Evolutionary conservation across 2,888 invertebrate genomes (phyloP).

Genomic region (Leistus spinibarbis): DNA sequence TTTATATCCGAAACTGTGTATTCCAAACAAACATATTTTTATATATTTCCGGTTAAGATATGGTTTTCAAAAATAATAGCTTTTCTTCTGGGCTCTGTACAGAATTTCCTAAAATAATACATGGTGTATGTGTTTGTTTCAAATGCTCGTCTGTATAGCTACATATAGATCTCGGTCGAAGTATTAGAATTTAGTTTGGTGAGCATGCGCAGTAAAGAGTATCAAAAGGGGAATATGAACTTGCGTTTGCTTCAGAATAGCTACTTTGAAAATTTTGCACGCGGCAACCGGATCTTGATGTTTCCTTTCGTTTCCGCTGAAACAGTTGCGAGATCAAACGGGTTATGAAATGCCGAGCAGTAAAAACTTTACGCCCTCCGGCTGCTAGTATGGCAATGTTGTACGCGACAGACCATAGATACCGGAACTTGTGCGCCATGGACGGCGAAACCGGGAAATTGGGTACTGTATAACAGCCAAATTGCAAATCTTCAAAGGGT

Average conservation of each 20-base stretch:
- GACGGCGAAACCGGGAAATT: background rate
- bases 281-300: background rate
- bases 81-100: too few species aligned
- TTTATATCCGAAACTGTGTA: too few species aligned
- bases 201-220: background rate
- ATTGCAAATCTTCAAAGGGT: background rate
- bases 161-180: background rate
- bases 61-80: too few species aligned
- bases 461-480: background rate
- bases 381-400: background rate
- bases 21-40: too few species aligned
- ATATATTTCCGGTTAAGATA: too few species aligned
- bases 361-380: slow-evolving; percentile 6
- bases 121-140: background rate
- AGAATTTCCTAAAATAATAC: background rate
- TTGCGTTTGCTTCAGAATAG: background rate
- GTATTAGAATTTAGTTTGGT: background rate
- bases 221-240: background rate
- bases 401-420: background rate
- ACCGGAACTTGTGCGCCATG: background rate
- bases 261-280: background rate
- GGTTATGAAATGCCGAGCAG: background rate
- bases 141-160: background rate
- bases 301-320: background rate
- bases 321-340: slow-evolving; percentile 10